These are phyloP conservation scores for Megalurothrips usitatus DNA, from an alignment of 2,888 invertebrate genomes.

Conservation along the genomic window DNA sequence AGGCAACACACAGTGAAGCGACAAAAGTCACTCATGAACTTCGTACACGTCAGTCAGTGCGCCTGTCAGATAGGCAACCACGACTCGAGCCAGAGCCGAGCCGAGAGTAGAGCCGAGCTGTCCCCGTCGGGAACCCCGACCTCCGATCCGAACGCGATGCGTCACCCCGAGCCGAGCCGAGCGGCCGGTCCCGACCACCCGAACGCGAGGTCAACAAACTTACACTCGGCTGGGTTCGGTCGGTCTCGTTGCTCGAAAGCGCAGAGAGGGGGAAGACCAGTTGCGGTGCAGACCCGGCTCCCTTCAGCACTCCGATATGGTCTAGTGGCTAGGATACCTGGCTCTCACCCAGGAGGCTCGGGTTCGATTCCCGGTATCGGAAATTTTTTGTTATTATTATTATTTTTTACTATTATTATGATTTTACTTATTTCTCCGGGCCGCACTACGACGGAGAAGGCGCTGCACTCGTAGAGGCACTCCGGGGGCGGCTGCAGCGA, in stretches of 20 bases:
- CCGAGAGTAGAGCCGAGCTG: too few relatives aligned
- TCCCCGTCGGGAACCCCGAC: too few relatives aligned
- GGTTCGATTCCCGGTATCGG: constrained; percentile 69
- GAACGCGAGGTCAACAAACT: not conserved
- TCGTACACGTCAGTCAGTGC: too few relatives aligned
- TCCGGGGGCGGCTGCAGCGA: constrained; percentile 87
- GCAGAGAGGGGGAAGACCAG: too few relatives aligned
- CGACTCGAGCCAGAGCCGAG: too few relatives aligned
- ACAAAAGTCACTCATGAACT: too few relatives aligned
- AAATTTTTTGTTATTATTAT: constrained; percentile 43
- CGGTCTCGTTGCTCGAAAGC: constrained; percentile 37
- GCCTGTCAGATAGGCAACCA: too few relatives aligned
- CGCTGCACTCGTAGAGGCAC: constrained; percentile 72
- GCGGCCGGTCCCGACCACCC: too few relatives aligned
- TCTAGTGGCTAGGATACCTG: constrained; percentile 59
- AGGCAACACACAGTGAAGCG: too few relatives aligned
- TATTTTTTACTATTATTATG: not conserved
- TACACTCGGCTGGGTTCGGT: not conserved
- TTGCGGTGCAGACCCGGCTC: constrained; percentile 41
- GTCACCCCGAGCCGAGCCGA: too few relatives aligned
- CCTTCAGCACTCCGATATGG: constrained; percentile 48
- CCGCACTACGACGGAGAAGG: constrained; percentile 65
- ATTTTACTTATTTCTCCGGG: constrained; percentile 83
- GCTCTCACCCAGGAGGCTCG: constrained; percentile 64
- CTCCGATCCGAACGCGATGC: too few relatives aligned